Base-by-base conservation (phyloP, 2,113 vertebrate genomes). In the Otis tarda region DNA sequence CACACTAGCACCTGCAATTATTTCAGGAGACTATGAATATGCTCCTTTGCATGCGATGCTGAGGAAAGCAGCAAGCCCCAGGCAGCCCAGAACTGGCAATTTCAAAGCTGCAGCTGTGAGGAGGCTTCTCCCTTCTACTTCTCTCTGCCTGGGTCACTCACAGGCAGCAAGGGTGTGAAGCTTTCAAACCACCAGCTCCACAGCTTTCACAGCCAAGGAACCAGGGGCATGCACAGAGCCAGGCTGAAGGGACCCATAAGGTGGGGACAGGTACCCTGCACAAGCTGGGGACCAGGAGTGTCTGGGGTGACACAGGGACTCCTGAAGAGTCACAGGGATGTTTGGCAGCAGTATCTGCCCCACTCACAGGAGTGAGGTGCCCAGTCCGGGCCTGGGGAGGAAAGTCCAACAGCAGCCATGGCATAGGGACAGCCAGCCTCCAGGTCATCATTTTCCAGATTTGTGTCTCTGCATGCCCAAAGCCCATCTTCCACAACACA, bases 141-240 rank as follows among this genome's bases (percentile, higher is more conserved):
- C 35, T 6, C 18, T 77, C 21, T 61, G 25, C 28, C 19, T 41
- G 33, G 18, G 67, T 17, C 52, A 14, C 43, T 22, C 17, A 22
- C 4, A 30, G 39, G 37, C 64, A 76, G 57, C 0, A 3, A 76
- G 14, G 23, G 7, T 7, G 3, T 12, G 56, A 55, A 64, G 80
- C 30, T 60, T 65, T 70, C 23, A 16, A 60, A 45, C 45, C 57
- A 65, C 19, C 15, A 1, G 1, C 22, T 75, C 28, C 35, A 39
- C 39, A 52, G 60, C 25, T 79, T 52, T 83, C 60, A 28, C 17
- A 35, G 61, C 33, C 25, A 35, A n/a, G 80, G 43, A 80, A 49
- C 20, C 13, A 30, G 39, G 2, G n/a, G 5, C 16, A 31, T 0
- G 1, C 22, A 30, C 13, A 43, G 39, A 67, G 59, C 20, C 24